Conservation (phyloP, 92 coral and sea anemone genomes). For the Muricea muricata region DNA sequence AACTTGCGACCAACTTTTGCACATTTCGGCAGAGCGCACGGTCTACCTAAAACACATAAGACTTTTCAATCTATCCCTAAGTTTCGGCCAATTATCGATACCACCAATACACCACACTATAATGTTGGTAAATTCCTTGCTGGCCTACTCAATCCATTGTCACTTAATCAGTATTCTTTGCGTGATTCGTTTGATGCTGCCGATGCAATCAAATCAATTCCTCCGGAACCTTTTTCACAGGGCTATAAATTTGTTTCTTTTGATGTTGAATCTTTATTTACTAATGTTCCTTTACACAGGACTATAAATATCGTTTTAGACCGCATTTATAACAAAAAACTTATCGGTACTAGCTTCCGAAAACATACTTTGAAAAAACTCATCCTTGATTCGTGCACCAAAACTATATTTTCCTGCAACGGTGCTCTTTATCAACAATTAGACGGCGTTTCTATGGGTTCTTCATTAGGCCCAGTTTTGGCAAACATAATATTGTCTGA, state of each 20-base stretch:
- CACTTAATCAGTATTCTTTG: slow-evolving; percentile 12
- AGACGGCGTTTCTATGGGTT: too few relatives aligned
- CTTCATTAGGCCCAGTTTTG: too few relatives aligned
- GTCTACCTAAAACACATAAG: slow-evolving; percentile 47
- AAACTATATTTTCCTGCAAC: too few relatives aligned
- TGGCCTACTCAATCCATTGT: slow-evolving; percentile 15
- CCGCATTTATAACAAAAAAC: too few relatives aligned
- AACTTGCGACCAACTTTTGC: background rate
- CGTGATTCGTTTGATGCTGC: slow-evolving; percentile 42
- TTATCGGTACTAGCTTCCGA: too few relatives aligned
- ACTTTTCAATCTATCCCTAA: slow-evolving; percentile 14
- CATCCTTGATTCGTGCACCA: too few relatives aligned
- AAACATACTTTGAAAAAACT: too few relatives aligned
- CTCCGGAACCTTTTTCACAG: background rate
- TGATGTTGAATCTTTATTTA: background rate
- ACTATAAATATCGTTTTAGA: too few relatives aligned
- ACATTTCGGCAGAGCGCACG: slow-evolving; percentile 28
- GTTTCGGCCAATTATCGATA: slow-evolving; percentile 36
- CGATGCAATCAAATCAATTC: slow-evolving; percentile 8
- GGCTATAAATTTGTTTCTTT: background rate
- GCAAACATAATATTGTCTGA: too few relatives aligned
- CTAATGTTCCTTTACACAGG: background rate
- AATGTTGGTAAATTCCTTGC: slow-evolving; percentile 42
- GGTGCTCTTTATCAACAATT: too few relatives aligned
- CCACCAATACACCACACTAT: slow-evolving; percentile 34